Evolutionary conservation across 2,113 vertebrate species (phyloP), one percentile per base, ranked within the genome.

Genomic region (Blennius ocellaris): DNA sequence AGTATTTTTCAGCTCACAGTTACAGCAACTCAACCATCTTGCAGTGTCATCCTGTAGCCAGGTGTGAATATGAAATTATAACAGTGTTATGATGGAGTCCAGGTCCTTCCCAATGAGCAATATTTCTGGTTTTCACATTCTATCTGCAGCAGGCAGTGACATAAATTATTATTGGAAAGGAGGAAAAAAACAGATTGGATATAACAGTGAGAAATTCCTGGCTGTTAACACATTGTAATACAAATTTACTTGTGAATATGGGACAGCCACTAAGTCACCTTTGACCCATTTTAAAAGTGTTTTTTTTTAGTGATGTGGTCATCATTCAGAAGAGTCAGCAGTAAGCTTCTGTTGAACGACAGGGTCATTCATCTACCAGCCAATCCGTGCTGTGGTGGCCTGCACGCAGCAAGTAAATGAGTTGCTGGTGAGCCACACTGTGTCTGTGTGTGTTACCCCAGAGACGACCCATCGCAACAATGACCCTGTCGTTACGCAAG

Each of bases 391-490:
- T 68, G 66, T 74, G 82, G 64, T 81, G 47, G 75, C 82, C 80
- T 69, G 72, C 65, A 67, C 68, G 80, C 73, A 84, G 73, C 52
- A 78, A 75, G 75, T 83, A 71, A 84, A 47, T 69, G 80, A 86
- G 73, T 74, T 57, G 78, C 43, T 79, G 80, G 69, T 82, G 73
- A 87, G 70, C 84, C 75, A 69, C 63, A 82, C 47, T 74, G 59
- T 65, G 75, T 79, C 58, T 73, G 73, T 39, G 38, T 68, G 62
- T 63, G 61, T 82, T 80, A 73, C 87, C 69, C 86, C 55, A 74
- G 88, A 84, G 80, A 87, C 72, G 36, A 70, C 77, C 73, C 77
- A 64, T 36, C 69, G 62, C 59, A 78, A 81, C 89, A 90, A 82
- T 75, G 78, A 80, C 66, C 21, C 75, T 53, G 41, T 71, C 86